phyloP scores from a whole-genome alignment of 2,888 invertebrate species.

The Protonemura montana region DNA sequence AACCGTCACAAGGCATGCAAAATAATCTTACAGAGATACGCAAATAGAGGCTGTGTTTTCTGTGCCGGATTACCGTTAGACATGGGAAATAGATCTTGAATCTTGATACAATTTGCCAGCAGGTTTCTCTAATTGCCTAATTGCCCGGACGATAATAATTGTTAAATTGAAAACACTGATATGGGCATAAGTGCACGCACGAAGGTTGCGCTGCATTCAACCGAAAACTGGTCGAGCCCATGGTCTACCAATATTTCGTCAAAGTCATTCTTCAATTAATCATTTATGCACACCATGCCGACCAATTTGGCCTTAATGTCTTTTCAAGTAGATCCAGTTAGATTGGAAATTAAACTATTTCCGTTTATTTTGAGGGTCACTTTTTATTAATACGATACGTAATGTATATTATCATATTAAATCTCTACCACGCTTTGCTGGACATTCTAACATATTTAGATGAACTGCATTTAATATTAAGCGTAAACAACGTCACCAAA shows the following conservation, averaged over 20 bases:
- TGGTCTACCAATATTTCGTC: constrained; percentile 12
- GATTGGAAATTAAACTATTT: constrained; percentile 1
- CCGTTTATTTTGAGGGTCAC: constrained; percentile 21
- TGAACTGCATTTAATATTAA: background rate
- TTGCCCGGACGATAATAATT: background rate
- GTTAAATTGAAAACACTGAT: background rate
- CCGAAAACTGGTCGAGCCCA: background rate
- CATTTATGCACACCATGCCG: background rate
- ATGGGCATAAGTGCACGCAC: background rate
- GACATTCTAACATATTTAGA: background rate
- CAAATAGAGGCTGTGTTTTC: too few relatives aligned
- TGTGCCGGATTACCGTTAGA: background rate
- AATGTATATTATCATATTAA: too few relatives aligned
- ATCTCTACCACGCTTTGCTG: too few relatives aligned
- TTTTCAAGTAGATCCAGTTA: constrained; percentile 18
- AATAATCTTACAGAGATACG: too few relatives aligned
- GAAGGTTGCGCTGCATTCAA: constrained; percentile 18
- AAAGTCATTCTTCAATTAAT: constrained; percentile 12
- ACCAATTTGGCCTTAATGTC: constrained; percentile 20
- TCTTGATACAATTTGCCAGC: background rate
- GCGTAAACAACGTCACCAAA: too few relatives aligned
- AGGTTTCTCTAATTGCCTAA: background rate
- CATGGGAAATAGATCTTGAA: background rate
- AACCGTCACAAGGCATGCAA: too few relatives aligned
- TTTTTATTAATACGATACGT: background rate